Percentiles rank a stretch among this genome's conserved stretches.
These are phyloP conservation scores for Orchesella cincta DNA, from an alignment of 1,140 invertebrate species.

Conservation along the genomic window DNA sequence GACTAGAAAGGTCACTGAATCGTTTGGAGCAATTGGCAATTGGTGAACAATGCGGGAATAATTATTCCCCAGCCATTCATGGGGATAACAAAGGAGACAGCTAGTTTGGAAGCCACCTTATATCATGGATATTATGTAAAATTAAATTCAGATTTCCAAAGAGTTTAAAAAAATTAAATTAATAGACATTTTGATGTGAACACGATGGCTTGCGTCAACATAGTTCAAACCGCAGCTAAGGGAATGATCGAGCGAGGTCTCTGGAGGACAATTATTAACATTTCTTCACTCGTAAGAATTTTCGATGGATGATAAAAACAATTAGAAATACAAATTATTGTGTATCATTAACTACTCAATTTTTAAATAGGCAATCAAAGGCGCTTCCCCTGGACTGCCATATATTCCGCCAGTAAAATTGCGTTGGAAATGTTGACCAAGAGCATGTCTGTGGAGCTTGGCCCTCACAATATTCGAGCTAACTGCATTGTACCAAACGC, in stretches of 20 bases:
- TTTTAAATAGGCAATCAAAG: not conserved
- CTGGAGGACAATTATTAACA: constrained; percentile 30
- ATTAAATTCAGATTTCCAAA: not conserved
- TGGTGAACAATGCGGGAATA: constrained; percentile 53
- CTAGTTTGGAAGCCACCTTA: constrained; percentile 68
- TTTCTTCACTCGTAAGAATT: constrained; percentile 30
- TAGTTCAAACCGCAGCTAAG: not conserved
- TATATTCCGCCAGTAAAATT: constrained; percentile 26
- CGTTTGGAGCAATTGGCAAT: constrained; percentile 2
- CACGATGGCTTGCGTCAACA: not conserved
- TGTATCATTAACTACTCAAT: too few species aligned
- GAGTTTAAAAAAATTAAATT: not conserved
- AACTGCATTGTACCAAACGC: constrained; percentile 26
- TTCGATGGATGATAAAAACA: too few species aligned
- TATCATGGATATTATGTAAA: not conserved
- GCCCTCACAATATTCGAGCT: constrained; percentile 22
- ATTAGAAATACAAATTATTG: too few species aligned
- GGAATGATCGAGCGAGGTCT: not conserved
- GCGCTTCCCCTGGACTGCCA: not conserved
- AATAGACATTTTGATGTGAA: constrained; percentile 5
- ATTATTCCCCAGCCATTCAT: constrained; percentile 65
- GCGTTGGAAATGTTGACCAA: constrained; percentile 38
- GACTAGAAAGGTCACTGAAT: not conserved
- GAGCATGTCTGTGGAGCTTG: constrained; percentile 38
- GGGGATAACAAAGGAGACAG: constrained; percentile 65